Percentiles rank a stretch among this genome's conserved stretches.
phyloP scores from a whole-genome alignment of 2,888 invertebrate species.

The Leptura quadrifasciata region DNA sequence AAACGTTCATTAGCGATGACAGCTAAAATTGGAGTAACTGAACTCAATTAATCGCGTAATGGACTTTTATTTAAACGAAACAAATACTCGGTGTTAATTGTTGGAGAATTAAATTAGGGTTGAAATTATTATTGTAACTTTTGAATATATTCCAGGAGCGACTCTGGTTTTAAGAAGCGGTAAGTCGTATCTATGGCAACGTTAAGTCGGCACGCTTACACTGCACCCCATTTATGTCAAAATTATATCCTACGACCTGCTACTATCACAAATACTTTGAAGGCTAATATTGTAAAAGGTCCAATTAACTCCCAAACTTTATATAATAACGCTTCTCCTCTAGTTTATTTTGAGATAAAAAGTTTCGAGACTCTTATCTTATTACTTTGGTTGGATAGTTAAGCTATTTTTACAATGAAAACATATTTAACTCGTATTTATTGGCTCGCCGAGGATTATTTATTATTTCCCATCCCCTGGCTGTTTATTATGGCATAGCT shows the following conservation, averaged over 20 bases:
- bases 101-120: slow-evolving; percentile 18
- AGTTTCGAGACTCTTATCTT: slow-evolving; percentile 1
- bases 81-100: slow-evolving; percentile 4
- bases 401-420: not conserved
- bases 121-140: slow-evolving; percentile 31
- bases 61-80: not conserved
- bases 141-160: slow-evolving; percentile 26
- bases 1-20: not conserved
- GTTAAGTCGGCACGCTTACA: slow-evolving; percentile 56
- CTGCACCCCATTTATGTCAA: slow-evolving; percentile 47
- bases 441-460: too few species aligned
- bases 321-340: not conserved
- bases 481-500: too few species aligned
- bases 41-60: not conserved
- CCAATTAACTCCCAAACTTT: slow-evolving; percentile 30
- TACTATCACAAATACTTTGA: slow-evolving; percentile 42
- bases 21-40: not conserved
- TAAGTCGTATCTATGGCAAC: slow-evolving; percentile 61
- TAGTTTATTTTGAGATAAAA: slow-evolving; percentile 8
- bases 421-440: too few species aligned
- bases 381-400: not conserved
- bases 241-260: slow-evolving; percentile 45
- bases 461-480: too few species aligned
- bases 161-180: slow-evolving; percentile 52
- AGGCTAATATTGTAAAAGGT: slow-evolving; percentile 38